A percentile compares a stretch with the other conserved stretches of the same genome.
Conservation (phyloP, 2,113 vertebrate genomes). For the Ptyas mucosa region DNA sequence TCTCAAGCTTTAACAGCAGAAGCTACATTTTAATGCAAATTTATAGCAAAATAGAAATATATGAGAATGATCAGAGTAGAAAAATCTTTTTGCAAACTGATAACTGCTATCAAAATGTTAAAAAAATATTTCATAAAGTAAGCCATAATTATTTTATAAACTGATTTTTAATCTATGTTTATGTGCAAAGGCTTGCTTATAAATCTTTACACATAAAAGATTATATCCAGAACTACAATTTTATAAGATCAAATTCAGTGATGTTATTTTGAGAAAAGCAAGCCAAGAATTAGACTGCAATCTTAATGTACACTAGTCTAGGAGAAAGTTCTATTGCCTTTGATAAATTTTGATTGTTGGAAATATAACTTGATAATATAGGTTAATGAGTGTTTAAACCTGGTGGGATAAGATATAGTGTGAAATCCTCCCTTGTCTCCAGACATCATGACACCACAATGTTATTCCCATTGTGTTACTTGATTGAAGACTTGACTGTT, state of each 20-base stretch:
- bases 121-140: background rate
- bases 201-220: background rate
- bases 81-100: background rate
- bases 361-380: conserved; percentile 36
- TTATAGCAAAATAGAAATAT: background rate
- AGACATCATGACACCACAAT: background rate
- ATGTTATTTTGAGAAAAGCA: background rate
- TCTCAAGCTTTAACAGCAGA: background rate
- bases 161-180: background rate
- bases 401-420: conserved; percentile 34
- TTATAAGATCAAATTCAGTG: background rate
- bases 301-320: no score
- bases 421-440: background rate
- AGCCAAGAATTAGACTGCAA: conserved; percentile 39
- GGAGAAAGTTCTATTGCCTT: background rate
- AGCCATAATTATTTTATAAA: background rate
- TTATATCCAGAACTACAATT: background rate
- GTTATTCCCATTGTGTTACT: background rate
- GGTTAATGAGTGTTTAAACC: conserved; percentile 50
- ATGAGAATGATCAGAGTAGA: background rate
- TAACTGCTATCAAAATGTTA: background rate
- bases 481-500: background rate
- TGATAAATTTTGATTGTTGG: conserved; percentile 38
- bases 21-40: background rate
- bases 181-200: background rate